Conservation (phyloP, 2,888 invertebrate genomes). For the Sinotaia quadrata region DNA sequence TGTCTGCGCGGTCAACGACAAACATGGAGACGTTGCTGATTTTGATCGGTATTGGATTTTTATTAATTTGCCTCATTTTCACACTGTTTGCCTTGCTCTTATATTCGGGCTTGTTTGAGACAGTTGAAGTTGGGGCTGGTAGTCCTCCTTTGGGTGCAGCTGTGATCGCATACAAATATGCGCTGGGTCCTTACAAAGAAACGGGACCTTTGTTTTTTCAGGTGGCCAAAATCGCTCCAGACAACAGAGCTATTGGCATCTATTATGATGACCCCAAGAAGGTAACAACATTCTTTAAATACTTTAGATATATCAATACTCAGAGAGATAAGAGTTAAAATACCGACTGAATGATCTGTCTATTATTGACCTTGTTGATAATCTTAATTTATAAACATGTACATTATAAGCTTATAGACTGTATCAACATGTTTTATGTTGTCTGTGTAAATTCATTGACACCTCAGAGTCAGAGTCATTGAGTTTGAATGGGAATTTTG, state of each 20-base stretch:
- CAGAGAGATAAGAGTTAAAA: no score
- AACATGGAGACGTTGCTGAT: constrained; percentile 52
- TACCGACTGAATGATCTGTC: no score
- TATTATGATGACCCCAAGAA: constrained; percentile 73
- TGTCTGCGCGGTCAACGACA: not conserved
- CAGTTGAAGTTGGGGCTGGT: constrained; percentile 69
- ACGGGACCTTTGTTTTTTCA: constrained; percentile 72
- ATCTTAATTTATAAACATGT: no score
- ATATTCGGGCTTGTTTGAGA: constrained; percentile 68
- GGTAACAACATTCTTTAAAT: constrained; percentile 62
- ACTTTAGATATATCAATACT: no score
- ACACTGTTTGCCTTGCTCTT: constrained; percentile 61
- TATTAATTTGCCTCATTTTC: constrained; percentile 58
- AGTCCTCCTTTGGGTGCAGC: constrained; percentile 67
- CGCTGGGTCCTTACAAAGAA: constrained; percentile 72
- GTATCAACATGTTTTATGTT: no score
- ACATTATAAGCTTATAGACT: no score
- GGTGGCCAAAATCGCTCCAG: constrained; percentile 68
- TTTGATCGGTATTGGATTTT: constrained; percentile 53
- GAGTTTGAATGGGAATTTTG: no score
- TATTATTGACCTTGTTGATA: no score
- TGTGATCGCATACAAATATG: constrained; percentile 72
- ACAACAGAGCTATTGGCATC: constrained; percentile 69
- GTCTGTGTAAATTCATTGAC: no score
- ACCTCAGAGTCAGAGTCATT: no score